Evolutionary conservation across 1,140 invertebrate species (phyloP).

Genomic region (Lordiphosa mommai): DNA sequence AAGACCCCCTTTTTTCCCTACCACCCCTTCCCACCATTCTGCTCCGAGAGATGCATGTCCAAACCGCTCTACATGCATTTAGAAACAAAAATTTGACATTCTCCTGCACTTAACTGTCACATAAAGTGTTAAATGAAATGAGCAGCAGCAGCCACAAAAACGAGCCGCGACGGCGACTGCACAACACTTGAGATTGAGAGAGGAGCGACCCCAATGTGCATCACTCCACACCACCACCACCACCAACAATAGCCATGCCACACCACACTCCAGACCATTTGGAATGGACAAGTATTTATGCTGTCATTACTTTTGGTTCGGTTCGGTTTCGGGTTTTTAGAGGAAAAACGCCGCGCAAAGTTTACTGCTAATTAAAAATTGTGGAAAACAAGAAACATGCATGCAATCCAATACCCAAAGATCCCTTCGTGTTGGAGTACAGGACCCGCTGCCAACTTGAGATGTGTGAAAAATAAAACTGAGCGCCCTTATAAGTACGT

Average conservation of each 20-base stretch:
- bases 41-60: slow-evolving; percentile 15
- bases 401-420: slow-evolving; percentile 59
- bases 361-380: slow-evolving; percentile 78
- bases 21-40: neutral
- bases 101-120: slow-evolving; percentile 70
- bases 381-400: slow-evolving; percentile 70
- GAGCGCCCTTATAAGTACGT: slow-evolving; percentile 21
- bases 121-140: slow-evolving; percentile 78
- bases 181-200: slow-evolving; percentile 60
- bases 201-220: slow-evolving; percentile 55
- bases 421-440: slow-evolving; percentile 6
- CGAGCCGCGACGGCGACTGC: slow-evolving; percentile 41
- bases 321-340: slow-evolving; percentile 42
- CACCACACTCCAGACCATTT: slow-evolving; percentile 24
- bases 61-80: slow-evolving; percentile 44
- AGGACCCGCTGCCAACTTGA: slow-evolving; percentile 21
- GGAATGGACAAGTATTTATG: slow-evolving; percentile 61
- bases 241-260: slow-evolving; percentile 3
- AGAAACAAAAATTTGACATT: slow-evolving; percentile 72
- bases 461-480: slow-evolving; percentile 43
- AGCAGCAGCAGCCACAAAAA: slow-evolving; percentile 55
- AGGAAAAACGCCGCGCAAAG: slow-evolving; percentile 51
- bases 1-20: neutral
- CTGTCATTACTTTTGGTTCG: slow-evolving; percentile 70
- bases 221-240: slow-evolving; percentile 31